phyloP scores from a whole-genome alignment of 1,140 invertebrate genomes.

The Venturia canescens region DNA sequence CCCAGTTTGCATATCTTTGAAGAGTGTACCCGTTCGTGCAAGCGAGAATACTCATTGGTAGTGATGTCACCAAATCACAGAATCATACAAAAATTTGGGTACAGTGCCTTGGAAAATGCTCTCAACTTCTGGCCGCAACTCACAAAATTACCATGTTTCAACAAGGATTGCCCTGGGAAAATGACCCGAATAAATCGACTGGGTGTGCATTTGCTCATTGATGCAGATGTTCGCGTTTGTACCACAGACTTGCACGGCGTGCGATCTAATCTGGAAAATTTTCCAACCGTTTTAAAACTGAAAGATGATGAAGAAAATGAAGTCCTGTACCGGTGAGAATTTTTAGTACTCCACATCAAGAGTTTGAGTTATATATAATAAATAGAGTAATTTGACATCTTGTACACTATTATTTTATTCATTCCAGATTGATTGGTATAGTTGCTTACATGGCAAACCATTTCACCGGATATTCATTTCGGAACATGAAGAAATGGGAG shows the following conservation, averaged over 20 bases:
- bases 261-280: not conserved
- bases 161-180: not conserved
- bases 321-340: not conserved
- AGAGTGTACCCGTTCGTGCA: not conserved
- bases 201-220: not conserved
- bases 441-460: not conserved
- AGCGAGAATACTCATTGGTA: not conserved
- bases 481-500: not conserved
- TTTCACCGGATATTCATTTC: not conserved
- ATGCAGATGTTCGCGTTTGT: not conserved
- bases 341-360: not conserved
- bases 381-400: no score
- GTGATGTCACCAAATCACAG: not conserved
- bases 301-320: not conserved
- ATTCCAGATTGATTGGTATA: slow-evolving; percentile 3
- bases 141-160: not conserved
- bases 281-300: not conserved
- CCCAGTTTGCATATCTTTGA: not conserved
- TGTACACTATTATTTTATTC: not conserved
- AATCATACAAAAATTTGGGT: not conserved
- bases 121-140: not conserved
- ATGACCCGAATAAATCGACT: not conserved
- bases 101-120: not conserved
- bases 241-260: not conserved
- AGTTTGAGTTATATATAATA: no score